phyloP scores from a whole-genome alignment of 2,113 vertebrate genomes.

The Callipepla californica region DNA sequence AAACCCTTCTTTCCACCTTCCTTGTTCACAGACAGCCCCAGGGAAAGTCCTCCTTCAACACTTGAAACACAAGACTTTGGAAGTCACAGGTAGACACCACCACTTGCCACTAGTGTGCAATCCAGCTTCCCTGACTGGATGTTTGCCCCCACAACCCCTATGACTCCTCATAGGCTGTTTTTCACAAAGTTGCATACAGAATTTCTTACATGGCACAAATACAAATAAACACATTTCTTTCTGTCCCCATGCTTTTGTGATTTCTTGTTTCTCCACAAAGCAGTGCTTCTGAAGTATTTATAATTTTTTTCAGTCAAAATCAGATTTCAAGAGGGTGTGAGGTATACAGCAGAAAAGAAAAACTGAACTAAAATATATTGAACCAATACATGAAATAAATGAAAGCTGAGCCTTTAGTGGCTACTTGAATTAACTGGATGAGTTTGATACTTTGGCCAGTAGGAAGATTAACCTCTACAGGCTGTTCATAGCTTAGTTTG shows the following conservation, averaged over 20 bases:
- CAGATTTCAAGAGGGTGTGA: neutral
- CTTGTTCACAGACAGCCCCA: neutral
- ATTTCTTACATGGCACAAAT: neutral
- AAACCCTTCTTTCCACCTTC: neutral
- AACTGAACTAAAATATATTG: neutral
- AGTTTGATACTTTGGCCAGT: neutral
- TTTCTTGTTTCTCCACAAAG: neutral
- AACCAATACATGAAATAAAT: neutral
- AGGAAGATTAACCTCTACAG: neutral
- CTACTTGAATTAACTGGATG: neutral
- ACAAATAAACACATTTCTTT: neutral
- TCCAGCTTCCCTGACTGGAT: neutral
- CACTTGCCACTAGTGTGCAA: fast-evolving
- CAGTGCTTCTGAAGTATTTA: neutral
- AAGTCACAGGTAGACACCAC: fast-evolving
- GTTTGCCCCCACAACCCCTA: neutral
- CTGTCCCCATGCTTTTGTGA: fast-evolving
- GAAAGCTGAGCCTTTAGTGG: neutral
- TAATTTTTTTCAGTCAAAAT: neutral
- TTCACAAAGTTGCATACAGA: neutral
- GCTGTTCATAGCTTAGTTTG: neutral
- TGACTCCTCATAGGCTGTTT: neutral
- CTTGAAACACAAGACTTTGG: neutral
- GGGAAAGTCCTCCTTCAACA: fast-evolving
- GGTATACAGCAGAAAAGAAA: neutral